phyloP scores from a whole-genome alignment of 2,113 vertebrate genomes.

The Rostratula benghalensis region DNA sequence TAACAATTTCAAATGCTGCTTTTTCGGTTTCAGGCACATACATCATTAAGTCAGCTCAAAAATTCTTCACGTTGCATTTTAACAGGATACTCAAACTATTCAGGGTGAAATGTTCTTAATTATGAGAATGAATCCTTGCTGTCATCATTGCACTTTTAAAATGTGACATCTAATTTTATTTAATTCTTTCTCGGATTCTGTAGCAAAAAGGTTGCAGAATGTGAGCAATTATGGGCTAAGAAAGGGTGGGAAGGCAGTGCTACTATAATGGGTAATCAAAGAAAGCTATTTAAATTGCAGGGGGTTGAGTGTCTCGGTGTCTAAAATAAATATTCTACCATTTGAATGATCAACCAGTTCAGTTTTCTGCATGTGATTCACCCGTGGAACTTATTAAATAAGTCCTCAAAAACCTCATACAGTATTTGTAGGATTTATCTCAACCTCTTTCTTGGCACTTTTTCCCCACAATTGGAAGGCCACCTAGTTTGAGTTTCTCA shows the following conservation, averaged over 20 bases:
- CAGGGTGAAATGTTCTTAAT: not conserved
- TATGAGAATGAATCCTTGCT: not conserved
- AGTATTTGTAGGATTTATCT: conserved; percentile 28
- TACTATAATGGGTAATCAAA: not conserved
- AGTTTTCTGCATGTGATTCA: not conserved
- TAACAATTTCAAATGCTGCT: not conserved
- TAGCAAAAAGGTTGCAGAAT: not conserved
- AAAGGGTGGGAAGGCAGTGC: not conserved
- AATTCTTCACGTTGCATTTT: not conserved
- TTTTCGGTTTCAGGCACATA: not conserved
- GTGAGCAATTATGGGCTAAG: not conserved
- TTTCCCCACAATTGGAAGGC: conserved; percentile 11
- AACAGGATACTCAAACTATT: not conserved
- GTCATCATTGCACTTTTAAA: not conserved
- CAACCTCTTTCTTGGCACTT: not conserved
- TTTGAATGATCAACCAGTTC: not conserved
- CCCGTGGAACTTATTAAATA: not conserved
- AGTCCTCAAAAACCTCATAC: not conserved
- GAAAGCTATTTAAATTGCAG: not conserved
- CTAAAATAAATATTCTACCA: not conserved
- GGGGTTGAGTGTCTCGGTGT: rapidly evolving
- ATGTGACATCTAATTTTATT: not conserved
- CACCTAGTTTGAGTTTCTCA: conserved; percentile 31
- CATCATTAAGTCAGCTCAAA: not conserved
- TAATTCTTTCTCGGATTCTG: not conserved